A percentile compares a stretch with the other conserved stretches of the same genome.
Evolutionary conservation across 2,797 vertebrate genomes (phyloP).

Genomic region (Paratrypauchen microcephalus): DNA sequence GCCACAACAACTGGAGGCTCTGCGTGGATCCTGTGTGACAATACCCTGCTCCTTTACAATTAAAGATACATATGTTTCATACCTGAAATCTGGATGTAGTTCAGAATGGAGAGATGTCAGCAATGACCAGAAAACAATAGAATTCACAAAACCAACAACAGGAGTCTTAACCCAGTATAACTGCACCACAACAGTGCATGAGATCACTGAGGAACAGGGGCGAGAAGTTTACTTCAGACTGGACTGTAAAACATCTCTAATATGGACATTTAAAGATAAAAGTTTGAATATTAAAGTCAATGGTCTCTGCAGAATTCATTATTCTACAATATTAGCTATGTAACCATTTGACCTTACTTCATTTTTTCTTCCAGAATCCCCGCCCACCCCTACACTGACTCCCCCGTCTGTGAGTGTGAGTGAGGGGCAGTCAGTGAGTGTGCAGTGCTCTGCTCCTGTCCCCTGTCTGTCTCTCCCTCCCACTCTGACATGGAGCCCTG

Average conservation of each 20-base stretch:
- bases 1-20: slow-evolving; percentile 11
- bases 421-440: slow-evolving; percentile 44
- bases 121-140: not conserved
- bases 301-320: slow-evolving; percentile 3
- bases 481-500: slow-evolving; percentile 40
- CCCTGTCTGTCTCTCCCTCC: slow-evolving; percentile 34
- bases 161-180: not conserved
- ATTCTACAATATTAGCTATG: no score
- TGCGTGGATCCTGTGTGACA: slow-evolving; percentile 46
- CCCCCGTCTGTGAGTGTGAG: slow-evolving; percentile 15
- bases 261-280: rapidly evolving
- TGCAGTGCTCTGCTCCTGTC: slow-evolving; percentile 23
- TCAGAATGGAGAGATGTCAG: not conserved
- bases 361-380: not conserved
- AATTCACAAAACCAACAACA: not conserved
- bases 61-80: rapidly evolving
- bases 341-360: no score
- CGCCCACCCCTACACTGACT: not conserved
- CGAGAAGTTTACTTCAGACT: slow-evolving; percentile 22
- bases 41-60: slow-evolving; percentile 48
- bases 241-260: rapidly evolving
- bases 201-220: not conserved
- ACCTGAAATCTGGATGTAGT: slow-evolving; percentile 3
- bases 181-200: slow-evolving; percentile 17
- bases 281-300: not conserved